These are phyloP conservation scores for Galago senegalensis DNA, from an alignment of 2,797 vertebrate genomes.

Conservation along the genomic window DNA sequence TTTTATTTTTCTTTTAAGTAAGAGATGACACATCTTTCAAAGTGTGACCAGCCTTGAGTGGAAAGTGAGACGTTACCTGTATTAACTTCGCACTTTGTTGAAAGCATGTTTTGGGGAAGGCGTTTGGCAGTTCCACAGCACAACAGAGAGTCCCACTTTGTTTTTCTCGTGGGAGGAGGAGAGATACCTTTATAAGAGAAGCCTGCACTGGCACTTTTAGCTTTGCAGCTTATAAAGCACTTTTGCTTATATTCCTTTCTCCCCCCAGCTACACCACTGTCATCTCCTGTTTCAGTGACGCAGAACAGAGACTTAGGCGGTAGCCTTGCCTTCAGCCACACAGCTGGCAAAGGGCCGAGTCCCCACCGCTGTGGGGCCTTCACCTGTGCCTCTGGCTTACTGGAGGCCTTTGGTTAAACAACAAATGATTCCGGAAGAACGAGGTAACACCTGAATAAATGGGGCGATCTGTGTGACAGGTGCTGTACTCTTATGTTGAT, in stretches of 20 bases:
- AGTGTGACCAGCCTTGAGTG: not conserved
- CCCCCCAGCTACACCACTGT: not conserved
- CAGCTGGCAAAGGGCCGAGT: not conserved
- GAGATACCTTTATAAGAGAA: not conserved
- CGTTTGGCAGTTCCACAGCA: not conserved
- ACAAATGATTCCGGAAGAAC: slow-evolving; percentile 19
- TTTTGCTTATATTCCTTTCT: not conserved
- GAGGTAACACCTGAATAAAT: slow-evolving; percentile 69
- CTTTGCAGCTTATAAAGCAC: not conserved
- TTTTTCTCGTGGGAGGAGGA: not conserved
- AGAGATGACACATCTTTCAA: slow-evolving; percentile 21
- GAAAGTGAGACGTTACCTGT: not conserved
- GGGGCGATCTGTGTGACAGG: accelerated
- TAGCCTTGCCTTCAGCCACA: not conserved
- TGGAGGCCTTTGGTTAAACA: not conserved
- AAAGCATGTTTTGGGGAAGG: not conserved
- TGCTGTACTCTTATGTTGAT: not conserved
- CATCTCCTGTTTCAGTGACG: not conserved
- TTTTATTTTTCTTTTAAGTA: not conserved
- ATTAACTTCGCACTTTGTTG: not conserved
- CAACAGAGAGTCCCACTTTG: not conserved
- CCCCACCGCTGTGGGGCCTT: not conserved
- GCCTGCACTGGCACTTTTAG: not conserved
- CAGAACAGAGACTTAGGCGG: not conserved
- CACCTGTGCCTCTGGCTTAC: not conserved